phyloP scores from a whole-genome alignment of 2,797 vertebrate species.

The Adelosebastes latens region DNA sequence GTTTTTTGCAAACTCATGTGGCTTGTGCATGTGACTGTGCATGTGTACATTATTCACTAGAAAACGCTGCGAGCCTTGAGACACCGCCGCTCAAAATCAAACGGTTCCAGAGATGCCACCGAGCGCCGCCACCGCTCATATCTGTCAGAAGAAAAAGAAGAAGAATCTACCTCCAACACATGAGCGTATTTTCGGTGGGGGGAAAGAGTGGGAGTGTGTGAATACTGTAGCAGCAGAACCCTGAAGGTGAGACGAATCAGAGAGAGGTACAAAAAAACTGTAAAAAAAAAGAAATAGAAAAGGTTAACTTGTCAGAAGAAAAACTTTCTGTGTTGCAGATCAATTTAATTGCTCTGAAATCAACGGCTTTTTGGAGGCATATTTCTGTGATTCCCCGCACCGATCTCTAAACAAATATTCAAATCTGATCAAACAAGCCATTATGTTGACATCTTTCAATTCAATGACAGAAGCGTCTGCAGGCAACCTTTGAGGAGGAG shows the following conservation, averaged over 20 bases:
- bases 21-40: slow-evolving; percentile 23
- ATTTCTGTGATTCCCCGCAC: slow-evolving; percentile 37
- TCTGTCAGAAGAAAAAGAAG: slow-evolving; percentile 62
- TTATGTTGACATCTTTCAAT: slow-evolving; percentile 64
- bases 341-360: slow-evolving; percentile 40
- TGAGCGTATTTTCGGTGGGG: not conserved
- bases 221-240: slow-evolving; percentile 19
- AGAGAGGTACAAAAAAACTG: slow-evolving; percentile 1
- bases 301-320: slow-evolving; percentile 38
- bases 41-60: slow-evolving; percentile 50
- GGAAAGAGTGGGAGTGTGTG: slow-evolving; percentile 2
- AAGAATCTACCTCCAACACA: slow-evolving; percentile 19
- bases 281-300: slow-evolving; percentile 13
- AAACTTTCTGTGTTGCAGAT: slow-evolving; percentile 23
- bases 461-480: slow-evolving; percentile 55
- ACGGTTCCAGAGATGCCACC: slow-evolving; percentile 38
- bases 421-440: slow-evolving; percentile 73
- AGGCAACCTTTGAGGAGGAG: slow-evolving; percentile 67
- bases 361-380: slow-evolving; percentile 26
- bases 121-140: slow-evolving; percentile 36
- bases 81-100: slow-evolving; percentile 47
- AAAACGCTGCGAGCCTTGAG: slow-evolving; percentile 37
- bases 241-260: slow-evolving; percentile 49
- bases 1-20: slow-evolving; percentile 21
- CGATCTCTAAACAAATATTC: slow-evolving; percentile 63